Conservation (phyloP, 2,797 vertebrate genomes). For the Molossus alvarezi region DNA sequence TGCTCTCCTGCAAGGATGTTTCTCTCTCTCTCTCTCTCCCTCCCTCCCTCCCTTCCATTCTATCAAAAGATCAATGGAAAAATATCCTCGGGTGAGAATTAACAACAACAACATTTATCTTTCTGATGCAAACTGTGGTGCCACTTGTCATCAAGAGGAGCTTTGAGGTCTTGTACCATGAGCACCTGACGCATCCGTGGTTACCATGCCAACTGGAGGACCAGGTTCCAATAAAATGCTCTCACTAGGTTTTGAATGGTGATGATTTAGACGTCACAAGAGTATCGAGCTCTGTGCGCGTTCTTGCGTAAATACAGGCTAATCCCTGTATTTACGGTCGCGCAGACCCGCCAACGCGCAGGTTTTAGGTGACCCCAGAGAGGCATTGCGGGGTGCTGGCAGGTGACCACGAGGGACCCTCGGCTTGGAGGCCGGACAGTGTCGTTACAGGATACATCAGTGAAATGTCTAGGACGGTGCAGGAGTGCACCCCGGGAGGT, state of each 20-base stretch:
- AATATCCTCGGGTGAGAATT: no score
- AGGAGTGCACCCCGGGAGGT: not conserved
- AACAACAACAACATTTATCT: not conserved
- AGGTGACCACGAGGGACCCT: not conserved
- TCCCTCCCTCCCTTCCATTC: no score
- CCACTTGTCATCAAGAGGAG: not conserved
- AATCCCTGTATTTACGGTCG: not conserved
- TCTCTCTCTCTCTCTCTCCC: no score
- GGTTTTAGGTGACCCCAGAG: not conserved
- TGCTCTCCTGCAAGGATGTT: no score
- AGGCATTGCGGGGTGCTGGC: not conserved
- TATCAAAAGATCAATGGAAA: no score
- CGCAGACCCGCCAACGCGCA: fast-evolving
- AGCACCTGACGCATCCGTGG: not conserved
- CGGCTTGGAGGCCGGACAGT: fast-evolving
- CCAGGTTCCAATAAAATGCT: not conserved
- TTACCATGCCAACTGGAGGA: not conserved
- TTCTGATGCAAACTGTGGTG: not conserved
- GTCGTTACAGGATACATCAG: not conserved
- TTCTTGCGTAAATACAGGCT: no score
- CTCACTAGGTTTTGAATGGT: not conserved
- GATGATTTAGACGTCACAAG: not conserved
- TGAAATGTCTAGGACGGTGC: not conserved
- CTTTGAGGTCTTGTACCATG: not conserved
- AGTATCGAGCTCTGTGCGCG: no score